These are phyloP conservation scores for Pempheris klunzingeri DNA, from an alignment of 2,797 vertebrate genomes.

Conservation along the genomic window DNA sequence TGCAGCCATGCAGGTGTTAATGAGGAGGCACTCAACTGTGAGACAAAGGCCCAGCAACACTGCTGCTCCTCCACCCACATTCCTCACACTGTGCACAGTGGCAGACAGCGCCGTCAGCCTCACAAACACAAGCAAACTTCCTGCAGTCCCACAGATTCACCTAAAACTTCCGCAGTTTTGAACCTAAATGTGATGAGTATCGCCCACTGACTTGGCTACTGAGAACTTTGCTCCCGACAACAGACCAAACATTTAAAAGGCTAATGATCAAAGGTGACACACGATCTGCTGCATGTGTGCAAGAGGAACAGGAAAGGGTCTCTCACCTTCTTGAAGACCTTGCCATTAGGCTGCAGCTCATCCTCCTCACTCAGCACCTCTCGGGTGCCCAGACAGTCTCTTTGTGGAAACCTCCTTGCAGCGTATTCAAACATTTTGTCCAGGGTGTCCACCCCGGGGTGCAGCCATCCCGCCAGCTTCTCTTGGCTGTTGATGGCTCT, in stretches of 20 bases:
- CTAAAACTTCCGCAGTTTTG: background rate
- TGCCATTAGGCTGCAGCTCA: conserved; percentile 96
- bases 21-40: conserved; percentile 12
- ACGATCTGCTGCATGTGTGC: background rate
- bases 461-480: conserved; percentile 88
- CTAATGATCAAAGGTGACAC: background rate
- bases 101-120: conserved; percentile 19
- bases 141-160: conserved; percentile 10
- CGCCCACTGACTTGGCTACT: background rate
- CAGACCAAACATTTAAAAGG: background rate
- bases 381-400: conserved; percentile 94
- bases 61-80: conserved; percentile 44
- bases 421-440: conserved; percentile 96
- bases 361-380: conserved; percentile 97
- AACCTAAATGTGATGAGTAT: conserved; percentile 1
- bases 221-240: background rate
- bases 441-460: conserved; percentile 91
- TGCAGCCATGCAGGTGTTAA: conserved; percentile 32
- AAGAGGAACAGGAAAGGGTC: background rate
- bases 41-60: conserved; percentile 6
- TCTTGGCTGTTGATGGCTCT: conserved; percentile 89
- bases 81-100: conserved; percentile 43
- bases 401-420: conserved; percentile 87
- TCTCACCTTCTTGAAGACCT: conserved; percentile 97
- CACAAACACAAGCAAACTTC: conserved; percentile 12